These are phyloP conservation scores for Pandemis corylana DNA, from an alignment of 2,888 invertebrate genomes.

Conservation along the genomic window DNA sequence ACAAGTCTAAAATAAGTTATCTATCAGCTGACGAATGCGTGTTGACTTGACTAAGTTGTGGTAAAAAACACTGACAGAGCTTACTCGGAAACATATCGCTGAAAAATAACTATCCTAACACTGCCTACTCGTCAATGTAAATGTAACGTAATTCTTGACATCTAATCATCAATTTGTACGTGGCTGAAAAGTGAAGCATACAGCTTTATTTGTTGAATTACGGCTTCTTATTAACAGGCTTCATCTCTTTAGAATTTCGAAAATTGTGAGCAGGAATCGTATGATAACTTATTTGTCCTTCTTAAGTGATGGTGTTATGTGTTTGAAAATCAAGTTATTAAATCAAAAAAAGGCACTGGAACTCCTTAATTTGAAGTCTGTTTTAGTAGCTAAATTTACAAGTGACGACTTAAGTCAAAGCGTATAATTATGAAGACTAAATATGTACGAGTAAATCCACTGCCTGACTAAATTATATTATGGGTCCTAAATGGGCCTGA, in stretches of 20 bases:
- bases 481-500: background rate
- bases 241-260: background rate
- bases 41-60: too few relatives aligned
- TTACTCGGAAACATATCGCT: background rate
- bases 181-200: background rate
- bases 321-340: too few relatives aligned
- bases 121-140: background rate
- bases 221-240: background rate
- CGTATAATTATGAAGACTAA: background rate
- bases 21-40: too few relatives aligned
- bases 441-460: background rate
- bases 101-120: background rate
- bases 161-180: background rate
- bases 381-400: too few relatives aligned
- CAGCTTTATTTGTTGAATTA: background rate
- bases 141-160: background rate
- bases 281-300: background rate
- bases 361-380: constrained; percentile 1
- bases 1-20: too few relatives aligned
- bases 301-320: background rate
- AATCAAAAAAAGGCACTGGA: background rate
- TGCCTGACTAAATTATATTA: background rate
- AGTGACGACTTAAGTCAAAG: too few relatives aligned
- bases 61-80: background rate
- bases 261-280: background rate